Evolutionary conservation across 2,797 vertebrate genomes (phyloP).

Genomic region (Propithecus perrieri): DNA sequence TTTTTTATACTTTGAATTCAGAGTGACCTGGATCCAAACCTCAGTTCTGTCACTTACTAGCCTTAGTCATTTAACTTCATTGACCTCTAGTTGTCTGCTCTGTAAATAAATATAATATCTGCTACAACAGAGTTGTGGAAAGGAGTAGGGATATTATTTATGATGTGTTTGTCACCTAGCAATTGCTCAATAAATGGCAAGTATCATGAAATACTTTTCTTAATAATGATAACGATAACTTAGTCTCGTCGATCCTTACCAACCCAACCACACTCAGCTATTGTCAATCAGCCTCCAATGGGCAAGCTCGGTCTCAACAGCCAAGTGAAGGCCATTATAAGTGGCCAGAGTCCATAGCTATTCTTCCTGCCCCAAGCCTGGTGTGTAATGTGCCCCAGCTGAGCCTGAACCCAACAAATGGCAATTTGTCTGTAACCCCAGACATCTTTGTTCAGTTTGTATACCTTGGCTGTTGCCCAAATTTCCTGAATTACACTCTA

Average conservation of each 20-base stretch:
- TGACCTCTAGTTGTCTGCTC: background rate
- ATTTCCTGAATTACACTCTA: background rate
- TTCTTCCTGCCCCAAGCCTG: background rate
- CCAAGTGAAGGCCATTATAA: background rate
- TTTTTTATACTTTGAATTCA: background rate
- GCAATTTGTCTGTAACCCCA: background rate
- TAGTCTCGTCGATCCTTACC: background rate
- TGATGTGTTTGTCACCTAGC: background rate
- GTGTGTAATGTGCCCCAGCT: background rate
- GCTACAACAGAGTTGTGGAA: background rate
- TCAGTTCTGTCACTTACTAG: background rate
- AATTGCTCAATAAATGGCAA: background rate
- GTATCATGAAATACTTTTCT: background rate
- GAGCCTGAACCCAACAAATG: background rate
- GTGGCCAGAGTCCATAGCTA: background rate
- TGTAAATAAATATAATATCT: background rate
- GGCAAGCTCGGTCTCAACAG: background rate
- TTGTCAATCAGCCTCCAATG: background rate
- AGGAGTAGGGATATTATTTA: background rate
- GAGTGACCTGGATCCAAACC: background rate
- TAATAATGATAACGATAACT: background rate
- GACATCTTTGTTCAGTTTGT: background rate
- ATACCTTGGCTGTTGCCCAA: background rate
- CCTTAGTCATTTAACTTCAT: background rate
- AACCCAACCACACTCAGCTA: background rate